A percentile compares a stretch with the other conserved stretches of the same genome.
These are phyloP conservation scores for Actenoides hombroni DNA, from an alignment of 2,113 vertebrate genomes.

Conservation along the genomic window DNA sequence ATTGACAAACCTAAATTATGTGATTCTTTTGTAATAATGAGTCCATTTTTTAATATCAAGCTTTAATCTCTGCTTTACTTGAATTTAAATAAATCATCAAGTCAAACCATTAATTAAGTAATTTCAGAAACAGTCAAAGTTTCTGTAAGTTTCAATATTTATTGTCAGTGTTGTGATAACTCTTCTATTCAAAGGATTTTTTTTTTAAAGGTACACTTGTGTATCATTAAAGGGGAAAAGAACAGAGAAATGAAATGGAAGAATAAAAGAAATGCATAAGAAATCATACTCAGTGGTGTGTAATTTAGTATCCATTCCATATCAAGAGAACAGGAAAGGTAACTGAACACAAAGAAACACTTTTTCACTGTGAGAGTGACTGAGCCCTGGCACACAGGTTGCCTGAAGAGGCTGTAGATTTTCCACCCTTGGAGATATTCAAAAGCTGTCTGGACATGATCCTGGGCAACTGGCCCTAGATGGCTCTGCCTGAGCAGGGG, in stretches of 20 bases:
- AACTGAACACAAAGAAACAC: neutral
- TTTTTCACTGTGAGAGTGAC: neutral
- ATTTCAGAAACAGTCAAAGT: neutral
- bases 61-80: conserved; percentile 33
- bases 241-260: neutral
- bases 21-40: conserved; percentile 20
- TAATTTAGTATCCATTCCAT: neutral
- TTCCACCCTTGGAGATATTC: neutral
- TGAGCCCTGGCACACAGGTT: neutral
- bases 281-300: neutral
- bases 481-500: neutral
- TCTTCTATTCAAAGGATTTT: neutral
- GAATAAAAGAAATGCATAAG: neutral
- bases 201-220: neutral
- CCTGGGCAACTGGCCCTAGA: neutral
- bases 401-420: neutral
- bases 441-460: neutral
- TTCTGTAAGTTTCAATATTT: conserved; percentile 1
- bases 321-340: neutral
- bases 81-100: conserved; percentile 36
- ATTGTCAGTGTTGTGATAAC: neutral
- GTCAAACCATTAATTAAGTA: neutral
- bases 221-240: neutral
- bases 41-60: conserved; percentile 6
- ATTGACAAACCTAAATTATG: conserved; percentile 38